A percentile compares a stretch with the other conserved stretches of the same genome.
Evolutionary conservation across 2,797 vertebrate species (phyloP).

Genomic region (Bradypus variegatus): DNA sequence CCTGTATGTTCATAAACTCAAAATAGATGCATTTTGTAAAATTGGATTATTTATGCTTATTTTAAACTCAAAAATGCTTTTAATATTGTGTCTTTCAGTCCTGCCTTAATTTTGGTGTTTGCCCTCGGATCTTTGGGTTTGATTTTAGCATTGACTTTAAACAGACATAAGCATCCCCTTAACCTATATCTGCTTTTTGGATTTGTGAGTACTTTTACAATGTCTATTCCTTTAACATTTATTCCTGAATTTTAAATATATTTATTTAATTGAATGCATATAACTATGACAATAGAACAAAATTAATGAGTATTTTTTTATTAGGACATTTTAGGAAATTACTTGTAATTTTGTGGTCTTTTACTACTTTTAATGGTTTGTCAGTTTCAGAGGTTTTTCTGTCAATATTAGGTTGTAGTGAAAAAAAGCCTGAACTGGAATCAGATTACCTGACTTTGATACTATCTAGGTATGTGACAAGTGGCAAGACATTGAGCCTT

Average conservation of each 20-base stretch:
- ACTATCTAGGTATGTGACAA: neutral
- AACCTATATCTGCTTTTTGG: constrained; percentile 91
- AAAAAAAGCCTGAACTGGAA: neutral
- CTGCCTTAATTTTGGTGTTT: constrained; percentile 83
- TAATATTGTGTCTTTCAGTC: constrained; percentile 74
- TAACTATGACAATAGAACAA: neutral
- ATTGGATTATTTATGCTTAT: neutral
- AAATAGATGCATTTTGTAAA: constrained; percentile 13
- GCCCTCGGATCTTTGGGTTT: constrained; percentile 83
- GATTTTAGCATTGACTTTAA: constrained; percentile 83
- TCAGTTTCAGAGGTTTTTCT: neutral
- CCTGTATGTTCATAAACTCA: constrained; percentile 5
- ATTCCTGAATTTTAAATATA: constrained; percentile 16
- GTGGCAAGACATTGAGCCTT: neutral
- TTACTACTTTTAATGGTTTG: neutral
- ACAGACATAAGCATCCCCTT: constrained; percentile 87
- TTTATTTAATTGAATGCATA: neutral
- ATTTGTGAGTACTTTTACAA: constrained; percentile 83
- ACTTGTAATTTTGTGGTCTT: neutral
- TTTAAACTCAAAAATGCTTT: constrained; percentile 30
- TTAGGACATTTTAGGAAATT: constrained; percentile 19
- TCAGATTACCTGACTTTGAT: neutral
- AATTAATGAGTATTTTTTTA: neutral
- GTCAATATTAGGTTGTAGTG: neutral
- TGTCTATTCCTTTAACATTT: constrained; percentile 19